Percentiles rank a stretch among this genome's conserved stretches.
Conservation (phyloP, 2,888 invertebrate species). For the Acrobasis suavella region DNA sequence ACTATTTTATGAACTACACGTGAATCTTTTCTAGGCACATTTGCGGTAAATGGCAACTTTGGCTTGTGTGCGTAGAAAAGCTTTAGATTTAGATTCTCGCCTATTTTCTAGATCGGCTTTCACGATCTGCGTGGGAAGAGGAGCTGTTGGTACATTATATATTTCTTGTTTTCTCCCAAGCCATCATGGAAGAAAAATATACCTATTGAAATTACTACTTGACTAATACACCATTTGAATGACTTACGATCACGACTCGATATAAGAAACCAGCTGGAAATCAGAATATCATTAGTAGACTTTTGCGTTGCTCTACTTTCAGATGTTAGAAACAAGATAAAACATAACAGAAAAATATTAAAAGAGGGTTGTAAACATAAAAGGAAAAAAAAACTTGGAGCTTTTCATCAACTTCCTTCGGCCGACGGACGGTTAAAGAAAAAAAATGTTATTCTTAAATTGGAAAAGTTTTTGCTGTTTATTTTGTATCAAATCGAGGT, state of each 20-base stretch:
- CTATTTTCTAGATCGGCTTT: too few relatives aligned
- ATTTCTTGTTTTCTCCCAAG: too few relatives aligned
- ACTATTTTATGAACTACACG: too few relatives aligned
- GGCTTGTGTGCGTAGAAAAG: too few relatives aligned
- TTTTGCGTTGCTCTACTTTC: conserved; percentile 6
- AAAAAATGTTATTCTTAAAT: conserved; percentile 73
- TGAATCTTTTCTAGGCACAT: too few relatives aligned
- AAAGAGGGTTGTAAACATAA: conserved; percentile 58
- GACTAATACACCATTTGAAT: background rate
- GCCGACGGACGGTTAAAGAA: conserved; percentile 60
- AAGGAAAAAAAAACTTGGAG: conserved; percentile 69
- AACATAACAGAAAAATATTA: conserved; percentile 28
- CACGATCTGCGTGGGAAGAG: too few relatives aligned
- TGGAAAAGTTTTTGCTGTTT: conserved; percentile 70
- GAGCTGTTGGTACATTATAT: too few relatives aligned
- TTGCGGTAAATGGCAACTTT: too few relatives aligned
- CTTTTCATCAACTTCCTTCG: conserved; percentile 67
- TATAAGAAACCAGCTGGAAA: background rate
- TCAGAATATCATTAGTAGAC: background rate
- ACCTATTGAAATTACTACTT: too few relatives aligned
- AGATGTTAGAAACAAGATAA: conserved; percentile 26
- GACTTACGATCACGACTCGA: background rate
- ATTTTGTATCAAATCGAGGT: conserved; percentile 54
- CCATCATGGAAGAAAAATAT: too few relatives aligned
- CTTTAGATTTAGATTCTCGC: too few relatives aligned